These are phyloP conservation scores for Trogon surrucura DNA, from an alignment of 2,113 vertebrate genomes.

Conservation along the genomic window DNA sequence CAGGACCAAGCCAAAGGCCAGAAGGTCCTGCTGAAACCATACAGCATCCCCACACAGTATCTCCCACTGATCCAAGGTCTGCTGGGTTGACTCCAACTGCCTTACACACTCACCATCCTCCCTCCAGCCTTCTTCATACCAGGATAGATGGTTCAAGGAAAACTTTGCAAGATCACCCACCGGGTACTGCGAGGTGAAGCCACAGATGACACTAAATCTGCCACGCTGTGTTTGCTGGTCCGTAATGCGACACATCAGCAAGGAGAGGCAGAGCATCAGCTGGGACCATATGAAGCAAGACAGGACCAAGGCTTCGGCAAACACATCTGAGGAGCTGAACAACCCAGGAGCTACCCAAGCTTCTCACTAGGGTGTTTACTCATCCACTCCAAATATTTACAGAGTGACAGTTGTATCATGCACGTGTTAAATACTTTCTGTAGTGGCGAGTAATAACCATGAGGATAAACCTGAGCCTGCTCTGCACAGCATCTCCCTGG, in stretches of 20 bases:
- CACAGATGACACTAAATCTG: background rate
- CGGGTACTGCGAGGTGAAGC: background rate
- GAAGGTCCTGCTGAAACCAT: background rate
- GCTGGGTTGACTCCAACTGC: background rate
- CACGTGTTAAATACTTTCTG: background rate
- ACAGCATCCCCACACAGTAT: background rate
- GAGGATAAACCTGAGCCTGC: background rate
- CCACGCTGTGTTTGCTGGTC: background rate
- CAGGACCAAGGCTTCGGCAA: background rate
- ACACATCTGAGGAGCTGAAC: background rate
- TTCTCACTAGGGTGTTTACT: background rate
- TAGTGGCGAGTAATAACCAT: background rate
- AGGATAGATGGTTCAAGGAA: background rate
- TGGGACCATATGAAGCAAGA: background rate
- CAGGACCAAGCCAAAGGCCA: background rate
- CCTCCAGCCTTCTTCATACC: background rate
- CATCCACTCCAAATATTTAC: background rate
- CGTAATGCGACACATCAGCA: accelerated
- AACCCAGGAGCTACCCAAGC: background rate
- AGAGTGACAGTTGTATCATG: background rate
- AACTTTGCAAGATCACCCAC: background rate
- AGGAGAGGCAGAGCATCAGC: background rate
- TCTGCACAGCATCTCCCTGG: background rate
- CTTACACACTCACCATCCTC: background rate
- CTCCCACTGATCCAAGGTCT: background rate